These are phyloP conservation scores for Acanthacorydalis orientalis DNA, from an alignment of 2,888 invertebrate genomes.

Conservation along the genomic window DNA sequence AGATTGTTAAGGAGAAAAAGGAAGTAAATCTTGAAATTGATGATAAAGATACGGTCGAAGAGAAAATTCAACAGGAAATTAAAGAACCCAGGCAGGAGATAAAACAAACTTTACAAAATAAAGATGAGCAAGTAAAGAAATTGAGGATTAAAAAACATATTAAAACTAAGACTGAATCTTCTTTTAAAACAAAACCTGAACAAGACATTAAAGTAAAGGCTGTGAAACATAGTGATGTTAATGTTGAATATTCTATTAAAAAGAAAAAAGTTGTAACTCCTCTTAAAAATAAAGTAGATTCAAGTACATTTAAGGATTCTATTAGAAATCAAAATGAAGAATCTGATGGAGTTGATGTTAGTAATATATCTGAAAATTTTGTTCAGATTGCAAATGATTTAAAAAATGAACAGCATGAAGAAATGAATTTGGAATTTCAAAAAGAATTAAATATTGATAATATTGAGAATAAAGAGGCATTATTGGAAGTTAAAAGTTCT, in stretches of 20 bases:
- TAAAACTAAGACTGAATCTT: slow-evolving; percentile 8
- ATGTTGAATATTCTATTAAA: no score
- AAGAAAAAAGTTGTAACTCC: slow-evolving; percentile 3
- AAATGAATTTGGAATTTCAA: background rate
- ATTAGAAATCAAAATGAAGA: background rate
- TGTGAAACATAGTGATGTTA: no score
- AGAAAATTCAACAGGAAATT: background rate
- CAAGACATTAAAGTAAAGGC: no score
- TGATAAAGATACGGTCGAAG: background rate
- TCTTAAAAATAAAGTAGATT: slow-evolving; percentile 5
- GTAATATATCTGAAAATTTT: no score
- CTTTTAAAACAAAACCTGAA: no score
- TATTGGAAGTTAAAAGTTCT: slow-evolving; percentile 1
- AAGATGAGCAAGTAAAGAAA: slow-evolving; percentile 8
- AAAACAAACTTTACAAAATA: slow-evolving; percentile 11
- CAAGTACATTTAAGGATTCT: background rate
- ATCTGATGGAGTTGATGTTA: background rate
- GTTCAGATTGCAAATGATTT: no score
- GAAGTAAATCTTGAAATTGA: background rate
- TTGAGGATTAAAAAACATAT: slow-evolving; percentile 12
- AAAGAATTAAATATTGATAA: slow-evolving; percentile 1
- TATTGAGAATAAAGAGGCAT: slow-evolving; percentile 1
- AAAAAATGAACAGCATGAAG: background rate
- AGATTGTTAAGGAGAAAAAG: background rate
- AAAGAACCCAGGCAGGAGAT: background rate